A percentile compares a stretch with the other conserved stretches of the same genome.
Conservation (phyloP, 2,797 vertebrate species). For the Emydoidea blandingii region DNA sequence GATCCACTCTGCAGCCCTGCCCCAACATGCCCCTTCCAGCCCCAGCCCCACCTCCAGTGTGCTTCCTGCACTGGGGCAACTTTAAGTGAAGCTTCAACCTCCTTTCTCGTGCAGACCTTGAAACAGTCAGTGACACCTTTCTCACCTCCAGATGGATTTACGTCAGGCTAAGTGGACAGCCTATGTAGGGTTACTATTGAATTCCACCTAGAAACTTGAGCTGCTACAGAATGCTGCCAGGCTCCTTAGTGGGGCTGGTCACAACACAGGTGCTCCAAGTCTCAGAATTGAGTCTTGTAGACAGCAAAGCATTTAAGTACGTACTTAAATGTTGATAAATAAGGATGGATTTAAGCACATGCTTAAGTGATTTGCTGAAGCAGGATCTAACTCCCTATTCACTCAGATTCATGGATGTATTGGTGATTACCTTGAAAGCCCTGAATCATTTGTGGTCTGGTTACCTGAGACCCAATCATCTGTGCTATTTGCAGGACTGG, state of each 20-base stretch:
- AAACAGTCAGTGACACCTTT: not conserved
- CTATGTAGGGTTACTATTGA: not conserved
- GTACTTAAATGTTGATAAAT: accelerated
- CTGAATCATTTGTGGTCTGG: not conserved
- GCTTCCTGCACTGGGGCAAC: not conserved
- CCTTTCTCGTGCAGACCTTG: not conserved
- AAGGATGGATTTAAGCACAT: not conserved
- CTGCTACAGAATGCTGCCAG: not conserved
- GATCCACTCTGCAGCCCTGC: not conserved
- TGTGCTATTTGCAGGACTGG: too few relatives aligned
- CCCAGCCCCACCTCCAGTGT: not conserved
- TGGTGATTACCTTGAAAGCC: not conserved
- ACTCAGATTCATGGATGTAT: not conserved
- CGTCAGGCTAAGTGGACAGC: not conserved
- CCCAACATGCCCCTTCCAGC: accelerated
- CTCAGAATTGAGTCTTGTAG: not conserved
- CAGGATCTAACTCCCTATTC: not conserved
- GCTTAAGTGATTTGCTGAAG: too few relatives aligned
- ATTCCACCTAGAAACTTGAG: not conserved
- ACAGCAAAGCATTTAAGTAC: not conserved
- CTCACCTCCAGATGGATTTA: not conserved
- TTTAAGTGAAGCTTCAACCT: accelerated
- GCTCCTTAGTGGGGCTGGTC: not conserved
- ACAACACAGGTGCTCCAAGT: too few relatives aligned
- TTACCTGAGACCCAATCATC: not conserved